phyloP scores from a whole-genome alignment of 1,140 invertebrate genomes.

The Hypsibius dujardini region DNA sequence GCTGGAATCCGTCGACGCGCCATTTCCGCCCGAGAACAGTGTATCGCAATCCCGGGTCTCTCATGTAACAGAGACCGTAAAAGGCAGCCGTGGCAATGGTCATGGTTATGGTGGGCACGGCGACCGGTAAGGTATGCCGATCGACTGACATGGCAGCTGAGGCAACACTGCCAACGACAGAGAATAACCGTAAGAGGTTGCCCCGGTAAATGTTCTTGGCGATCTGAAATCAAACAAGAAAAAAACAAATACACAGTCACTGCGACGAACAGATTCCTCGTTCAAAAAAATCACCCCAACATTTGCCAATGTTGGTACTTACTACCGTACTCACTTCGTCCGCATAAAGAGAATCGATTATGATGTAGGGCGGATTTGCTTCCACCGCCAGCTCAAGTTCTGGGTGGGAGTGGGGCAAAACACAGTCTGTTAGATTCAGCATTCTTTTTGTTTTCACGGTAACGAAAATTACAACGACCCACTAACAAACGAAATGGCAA shows the following conservation, averaged over 20 bases:
- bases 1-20: background rate
- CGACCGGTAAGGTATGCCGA: background rate
- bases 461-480: too few relatives aligned
- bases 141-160: background rate
- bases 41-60: background rate
- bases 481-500: too few relatives aligned
- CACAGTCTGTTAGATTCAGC: too few relatives aligned
- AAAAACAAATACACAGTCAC: too few relatives aligned
- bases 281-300: too few relatives aligned
- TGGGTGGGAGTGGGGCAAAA: background rate
- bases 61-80: background rate
- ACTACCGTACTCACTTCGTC: background rate
- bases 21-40: background rate
- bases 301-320: too few relatives aligned
- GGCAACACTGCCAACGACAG: background rate
- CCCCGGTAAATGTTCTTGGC: conserved; percentile 9
- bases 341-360: conserved; percentile 1
- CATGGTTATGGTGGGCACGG: background rate
- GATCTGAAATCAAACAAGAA: too few relatives aligned
- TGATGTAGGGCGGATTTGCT: conserved; percentile 12
- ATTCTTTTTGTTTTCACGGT: too few relatives aligned
- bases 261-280: too few relatives aligned
- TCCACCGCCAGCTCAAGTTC: conserved; percentile 10
- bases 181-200: background rate
- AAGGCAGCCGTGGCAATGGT: background rate